Evolutionary conservation across 2,797 vertebrate species (phyloP).

Genomic region (Capromys pilorides): DNA sequence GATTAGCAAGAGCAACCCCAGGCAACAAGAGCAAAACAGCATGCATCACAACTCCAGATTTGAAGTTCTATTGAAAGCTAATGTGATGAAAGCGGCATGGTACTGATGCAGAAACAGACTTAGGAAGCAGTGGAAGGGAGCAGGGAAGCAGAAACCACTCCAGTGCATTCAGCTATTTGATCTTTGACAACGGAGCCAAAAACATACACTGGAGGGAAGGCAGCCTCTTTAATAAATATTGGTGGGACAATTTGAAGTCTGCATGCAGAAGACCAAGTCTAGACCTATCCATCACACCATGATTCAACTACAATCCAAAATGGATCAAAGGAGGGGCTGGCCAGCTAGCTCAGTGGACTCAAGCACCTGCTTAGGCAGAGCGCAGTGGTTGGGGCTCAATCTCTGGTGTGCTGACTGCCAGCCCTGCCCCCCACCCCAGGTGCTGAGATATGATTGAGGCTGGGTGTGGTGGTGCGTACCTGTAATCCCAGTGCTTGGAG

Average conservation of each 20-base stretch:
- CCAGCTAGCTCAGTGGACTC: too few species aligned
- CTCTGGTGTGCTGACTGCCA: too few species aligned
- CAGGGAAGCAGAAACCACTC: neutral
- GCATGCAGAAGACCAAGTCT: neutral
- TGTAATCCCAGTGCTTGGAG: too few species aligned
- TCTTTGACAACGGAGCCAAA: neutral
- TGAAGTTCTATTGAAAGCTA: neutral
- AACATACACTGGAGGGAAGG: neutral
- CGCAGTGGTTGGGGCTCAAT: too few species aligned
- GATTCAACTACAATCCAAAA: neutral
- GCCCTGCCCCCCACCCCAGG: too few species aligned
- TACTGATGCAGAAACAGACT: neutral
- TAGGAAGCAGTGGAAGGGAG: neutral
- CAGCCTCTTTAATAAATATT: neutral
- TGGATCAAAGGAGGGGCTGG: too few species aligned
- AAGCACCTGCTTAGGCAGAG: too few species aligned
- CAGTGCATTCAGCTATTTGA: neutral
- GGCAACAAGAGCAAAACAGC: neutral
- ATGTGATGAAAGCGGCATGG: neutral
- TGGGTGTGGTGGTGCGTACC: too few species aligned
- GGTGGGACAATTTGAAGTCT: neutral
- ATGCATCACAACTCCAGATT: neutral
- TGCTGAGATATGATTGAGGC: too few species aligned
- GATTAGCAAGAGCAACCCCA: neutral
- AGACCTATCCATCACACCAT: neutral